Conservation (phyloP, 92 coral and sea anemone genomes). For the Zoanthus sansibaricus region DNA sequence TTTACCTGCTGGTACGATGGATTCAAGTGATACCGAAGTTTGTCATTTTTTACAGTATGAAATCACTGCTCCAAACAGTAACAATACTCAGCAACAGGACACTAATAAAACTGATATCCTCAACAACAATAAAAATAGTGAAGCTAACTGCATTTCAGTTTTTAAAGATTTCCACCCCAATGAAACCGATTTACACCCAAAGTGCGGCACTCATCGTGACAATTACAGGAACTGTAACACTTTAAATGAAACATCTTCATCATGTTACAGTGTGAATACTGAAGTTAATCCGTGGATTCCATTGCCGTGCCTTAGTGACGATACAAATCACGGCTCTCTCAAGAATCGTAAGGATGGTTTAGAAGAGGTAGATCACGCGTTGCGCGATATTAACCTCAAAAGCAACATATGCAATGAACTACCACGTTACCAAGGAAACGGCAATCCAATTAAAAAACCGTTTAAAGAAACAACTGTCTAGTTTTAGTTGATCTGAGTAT, state of each 20-base stretch:
- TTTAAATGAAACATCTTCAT: neutral
- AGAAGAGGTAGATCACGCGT: neutral
- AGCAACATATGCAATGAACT: neutral
- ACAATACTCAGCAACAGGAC: neutral
- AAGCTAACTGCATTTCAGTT: neutral
- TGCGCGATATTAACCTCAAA: neutral
- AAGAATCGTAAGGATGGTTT: neutral
- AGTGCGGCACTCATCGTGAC: too few relatives aligned
- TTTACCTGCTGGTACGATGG: conserved; percentile 6
- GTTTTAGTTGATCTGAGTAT: neutral
- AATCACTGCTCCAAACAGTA: neutral
- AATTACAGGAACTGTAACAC: neutral
- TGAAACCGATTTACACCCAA: neutral
- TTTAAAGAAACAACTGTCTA: conserved; percentile 42
- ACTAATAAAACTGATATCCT: neutral
- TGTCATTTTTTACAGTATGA: conserved; percentile 25
- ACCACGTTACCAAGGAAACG: neutral
- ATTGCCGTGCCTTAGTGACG: conserved; percentile 6
- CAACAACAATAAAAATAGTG: conserved; percentile 20
- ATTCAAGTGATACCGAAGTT: conserved; percentile 7
- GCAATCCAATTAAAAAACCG: neutral
- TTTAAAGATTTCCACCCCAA: neutral
- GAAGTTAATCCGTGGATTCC: conserved; percentile 24
- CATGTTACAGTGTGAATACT: neutral
- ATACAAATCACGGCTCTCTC: neutral